Evolutionary conservation across 1,140 invertebrate genomes (phyloP), one percentile per base, ranked within the genome.

Genomic region (Diploscapter pachys): DNA sequence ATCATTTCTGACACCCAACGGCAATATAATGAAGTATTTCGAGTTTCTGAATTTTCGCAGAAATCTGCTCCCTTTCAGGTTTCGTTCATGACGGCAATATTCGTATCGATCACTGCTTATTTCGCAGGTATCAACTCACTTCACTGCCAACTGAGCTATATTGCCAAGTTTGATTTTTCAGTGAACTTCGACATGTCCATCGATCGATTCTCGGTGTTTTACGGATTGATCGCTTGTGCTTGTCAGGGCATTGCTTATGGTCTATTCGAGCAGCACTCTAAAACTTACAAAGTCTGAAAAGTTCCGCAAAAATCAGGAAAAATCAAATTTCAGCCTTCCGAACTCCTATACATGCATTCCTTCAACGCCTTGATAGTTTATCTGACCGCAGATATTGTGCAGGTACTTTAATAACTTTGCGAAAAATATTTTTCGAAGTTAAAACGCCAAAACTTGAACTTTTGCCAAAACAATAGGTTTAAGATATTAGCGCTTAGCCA

Each of bases 171-270:
- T 13, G 52, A 13, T 3, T 48, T 75, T 75, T 63, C 74, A 72
- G 75, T 76, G 13, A 76, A 76, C 68, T 87, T 88, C 56, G 88
- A 89, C 77, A 74, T 89, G 9, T 79, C 83, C 6, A 87, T 89
- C 75, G 87, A 87, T 73, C 13, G 82, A 49, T 79, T 78, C 48
- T 87, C 88, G 1, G 88, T 89, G 72, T 76, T 81, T 0, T 88
- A 87, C 83, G 88, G 88, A n/a, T 76, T 80, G 0, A 64, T 86
- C 4, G 88, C 87, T 80, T 88, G 88, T 71, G 73, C 89, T 57
- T 85, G 86, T 5, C 88, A 89, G 78, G 87, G 86, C 3, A 52
- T 87, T 5, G 89, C 89, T 73, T 85, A 88, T 4, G 84, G 88
- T 67, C 75, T 66, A 50, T 76, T 72, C 53, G 74, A 75, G 57